These are phyloP conservation scores for Antechinus stuartii DNA, from an alignment of 2,113 vertebrate species.

Conservation along the genomic window DNA sequence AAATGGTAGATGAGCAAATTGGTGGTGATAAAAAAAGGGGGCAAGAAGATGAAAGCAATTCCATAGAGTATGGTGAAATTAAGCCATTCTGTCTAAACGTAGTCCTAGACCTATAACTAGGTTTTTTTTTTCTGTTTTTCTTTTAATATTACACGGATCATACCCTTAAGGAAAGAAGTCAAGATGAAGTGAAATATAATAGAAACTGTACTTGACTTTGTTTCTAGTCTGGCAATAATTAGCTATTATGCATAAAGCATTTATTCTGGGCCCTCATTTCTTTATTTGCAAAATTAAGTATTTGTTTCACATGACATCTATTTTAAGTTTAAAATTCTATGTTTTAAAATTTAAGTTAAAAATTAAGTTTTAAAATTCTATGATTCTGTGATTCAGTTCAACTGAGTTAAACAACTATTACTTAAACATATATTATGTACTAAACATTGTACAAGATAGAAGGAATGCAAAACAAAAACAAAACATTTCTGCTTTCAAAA, in stretches of 20 bases:
- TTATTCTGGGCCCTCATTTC: background rate
- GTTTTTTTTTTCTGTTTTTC: background rate
- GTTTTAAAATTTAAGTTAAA: too few relatives aligned
- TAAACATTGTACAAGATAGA: background rate
- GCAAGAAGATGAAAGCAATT: constrained; percentile 18
- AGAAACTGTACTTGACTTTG: background rate
- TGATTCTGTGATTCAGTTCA: background rate
- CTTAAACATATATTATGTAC: background rate
- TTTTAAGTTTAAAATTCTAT: background rate
- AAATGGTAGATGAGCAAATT: background rate
- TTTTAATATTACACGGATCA: background rate
- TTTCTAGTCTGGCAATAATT: background rate
- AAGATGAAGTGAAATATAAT: background rate
- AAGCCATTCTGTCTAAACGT: background rate
- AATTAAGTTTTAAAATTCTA: too few relatives aligned
- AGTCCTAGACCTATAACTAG: background rate
- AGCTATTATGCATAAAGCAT: background rate
- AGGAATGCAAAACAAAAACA: background rate
- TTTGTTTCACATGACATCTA: background rate
- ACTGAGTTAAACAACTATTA: background rate
- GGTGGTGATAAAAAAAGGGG: too few relatives aligned
- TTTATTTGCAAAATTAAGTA: background rate
- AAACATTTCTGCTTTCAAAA: background rate
- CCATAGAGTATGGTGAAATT: background rate
- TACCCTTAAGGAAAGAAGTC: background rate